Percentiles rank a stretch among this genome's conserved stretches.
Evolutionary conservation across 2,888 invertebrate genomes (phyloP).

Genomic region (Catocala fraxini): DNA sequence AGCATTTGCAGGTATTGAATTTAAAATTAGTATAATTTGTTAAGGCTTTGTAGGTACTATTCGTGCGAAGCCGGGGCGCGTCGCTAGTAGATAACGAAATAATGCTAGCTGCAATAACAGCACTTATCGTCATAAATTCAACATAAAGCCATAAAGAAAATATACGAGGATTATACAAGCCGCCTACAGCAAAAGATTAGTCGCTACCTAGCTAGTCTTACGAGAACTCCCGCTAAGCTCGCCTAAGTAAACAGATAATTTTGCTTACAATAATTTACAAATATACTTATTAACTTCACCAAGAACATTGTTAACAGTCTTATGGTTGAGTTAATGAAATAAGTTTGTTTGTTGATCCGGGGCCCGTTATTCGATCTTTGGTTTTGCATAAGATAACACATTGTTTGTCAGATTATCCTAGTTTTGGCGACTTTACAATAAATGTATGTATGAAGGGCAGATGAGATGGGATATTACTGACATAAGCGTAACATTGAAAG

Average conservation of each 20-base stretch:
- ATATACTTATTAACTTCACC: slow-evolving; percentile 23
- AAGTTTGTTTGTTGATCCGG: slow-evolving; percentile 14
- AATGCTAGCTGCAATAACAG: no score
- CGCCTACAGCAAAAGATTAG: slow-evolving; percentile 24
- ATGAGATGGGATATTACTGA: no score
- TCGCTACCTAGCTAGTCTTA: slow-evolving; percentile 12
- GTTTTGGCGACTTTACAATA: no score
- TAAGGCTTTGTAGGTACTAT: no score
- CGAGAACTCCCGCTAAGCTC: slow-evolving; percentile 12
- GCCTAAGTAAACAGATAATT: slow-evolving; percentile 56
- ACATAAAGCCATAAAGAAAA: background rate
- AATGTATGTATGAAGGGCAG: no score
- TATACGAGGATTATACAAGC: slow-evolving; percentile 11
- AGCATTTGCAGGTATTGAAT: no score
- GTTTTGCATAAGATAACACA: slow-evolving; percentile 6
- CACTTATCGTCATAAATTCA: no score
- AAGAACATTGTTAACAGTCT: slow-evolving; percentile 26
- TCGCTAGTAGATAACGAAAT: no score
- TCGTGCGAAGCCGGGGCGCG: no score
- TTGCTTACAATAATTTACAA: slow-evolving; percentile 45
- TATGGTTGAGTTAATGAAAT: slow-evolving; percentile 21
- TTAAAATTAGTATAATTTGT: no score
- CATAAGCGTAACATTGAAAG: no score
- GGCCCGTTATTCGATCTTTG: background rate
- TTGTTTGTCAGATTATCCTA: no score